phyloP scores from a whole-genome alignment of 2,888 invertebrate species.

The Agonopterix subpropinquella region DNA sequence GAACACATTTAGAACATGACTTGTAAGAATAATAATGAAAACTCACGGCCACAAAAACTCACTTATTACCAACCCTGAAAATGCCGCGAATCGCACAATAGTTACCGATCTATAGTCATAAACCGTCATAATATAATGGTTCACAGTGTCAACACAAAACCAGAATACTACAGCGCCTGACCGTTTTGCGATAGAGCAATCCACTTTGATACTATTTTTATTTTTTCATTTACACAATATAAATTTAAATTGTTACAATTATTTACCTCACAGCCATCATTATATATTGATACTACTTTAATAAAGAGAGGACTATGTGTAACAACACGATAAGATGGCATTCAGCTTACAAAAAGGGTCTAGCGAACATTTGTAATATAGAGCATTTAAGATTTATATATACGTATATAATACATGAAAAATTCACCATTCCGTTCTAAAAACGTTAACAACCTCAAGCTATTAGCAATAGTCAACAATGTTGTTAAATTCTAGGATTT shows the following conservation, averaged over 20 bases:
- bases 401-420: constrained; percentile 68
- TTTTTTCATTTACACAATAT: constrained; percentile 68
- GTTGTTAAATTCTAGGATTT: constrained; percentile 68
- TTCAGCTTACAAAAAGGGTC: constrained; percentile 67
- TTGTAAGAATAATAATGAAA: too few relatives aligned
- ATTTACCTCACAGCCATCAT: constrained; percentile 76
- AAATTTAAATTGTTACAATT: constrained; percentile 72
- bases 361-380: constrained; percentile 67
- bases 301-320: constrained; percentile 70
- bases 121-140: neutral
- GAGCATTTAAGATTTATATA: constrained; percentile 30
- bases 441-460: constrained; percentile 75
- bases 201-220: constrained; percentile 48
- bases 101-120: too few relatives aligned
- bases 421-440: constrained; percentile 70
- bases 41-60: too few relatives aligned
- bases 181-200: constrained; percentile 48
- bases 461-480: constrained; percentile 77
- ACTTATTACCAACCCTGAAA: too few relatives aligned
- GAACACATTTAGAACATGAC: too few relatives aligned
- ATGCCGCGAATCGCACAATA: too few relatives aligned
- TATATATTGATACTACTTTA: constrained; percentile 75
- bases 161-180: constrained; percentile 25
- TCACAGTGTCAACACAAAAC: constrained; percentile 23
- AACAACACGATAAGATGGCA: constrained; percentile 68